phyloP scores from a whole-genome alignment of 2,797 vertebrate species.

The Agapornis canus region DNA sequence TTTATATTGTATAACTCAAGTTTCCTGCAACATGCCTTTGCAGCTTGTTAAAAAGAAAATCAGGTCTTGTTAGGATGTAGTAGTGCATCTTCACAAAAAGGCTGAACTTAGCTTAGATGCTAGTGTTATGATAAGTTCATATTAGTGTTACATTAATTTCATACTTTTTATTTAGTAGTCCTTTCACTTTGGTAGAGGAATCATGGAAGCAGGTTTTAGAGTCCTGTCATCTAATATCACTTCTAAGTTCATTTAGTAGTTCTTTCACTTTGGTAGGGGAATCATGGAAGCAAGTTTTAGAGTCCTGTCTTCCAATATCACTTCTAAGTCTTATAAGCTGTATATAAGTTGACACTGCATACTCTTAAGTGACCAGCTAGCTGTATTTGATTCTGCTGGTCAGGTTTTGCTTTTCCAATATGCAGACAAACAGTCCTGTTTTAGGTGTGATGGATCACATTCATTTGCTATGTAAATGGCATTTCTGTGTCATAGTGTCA shows the following conservation, averaged over 20 bases:
- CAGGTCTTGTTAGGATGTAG: neutral
- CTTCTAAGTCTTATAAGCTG: neutral
- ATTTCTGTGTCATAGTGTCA: neutral
- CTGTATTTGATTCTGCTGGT: neutral
- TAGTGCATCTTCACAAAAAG: neutral
- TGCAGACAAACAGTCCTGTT: neutral
- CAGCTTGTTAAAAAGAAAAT: neutral
- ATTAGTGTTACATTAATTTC: neutral
- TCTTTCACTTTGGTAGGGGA: neutral
- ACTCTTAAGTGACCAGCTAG: neutral
- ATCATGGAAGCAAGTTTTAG: neutral
- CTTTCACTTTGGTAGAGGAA: neutral
- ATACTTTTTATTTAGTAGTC: neutral
- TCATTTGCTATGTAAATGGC: neutral
- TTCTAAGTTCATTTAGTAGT: neutral
- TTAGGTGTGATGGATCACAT: neutral
- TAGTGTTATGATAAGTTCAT: neutral
- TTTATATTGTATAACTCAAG: neutral
- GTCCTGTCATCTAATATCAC: neutral
- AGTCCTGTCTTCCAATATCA: neutral
- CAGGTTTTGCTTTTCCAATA: neutral
- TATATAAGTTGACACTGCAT: neutral
- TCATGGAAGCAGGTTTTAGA: neutral
- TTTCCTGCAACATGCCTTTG: neutral
- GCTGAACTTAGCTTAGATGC: neutral